phyloP scores from a whole-genome alignment of 1,140 invertebrate species.

The Aradophagus sp. region DNA sequence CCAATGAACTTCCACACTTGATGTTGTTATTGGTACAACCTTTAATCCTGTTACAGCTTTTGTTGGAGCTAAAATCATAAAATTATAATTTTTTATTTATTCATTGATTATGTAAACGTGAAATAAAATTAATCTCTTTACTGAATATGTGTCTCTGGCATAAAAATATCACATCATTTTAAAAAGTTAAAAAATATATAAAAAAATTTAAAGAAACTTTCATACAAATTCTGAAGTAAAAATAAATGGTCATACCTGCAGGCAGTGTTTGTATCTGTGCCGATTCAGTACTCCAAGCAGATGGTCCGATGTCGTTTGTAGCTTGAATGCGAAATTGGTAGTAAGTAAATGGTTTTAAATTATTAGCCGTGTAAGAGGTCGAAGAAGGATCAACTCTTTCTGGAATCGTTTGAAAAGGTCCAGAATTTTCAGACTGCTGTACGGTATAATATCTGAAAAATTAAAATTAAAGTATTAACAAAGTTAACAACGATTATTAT shows the following conservation, averaged over 20 bases:
- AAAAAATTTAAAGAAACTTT: too few species aligned
- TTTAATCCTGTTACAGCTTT: constrained; percentile 86
- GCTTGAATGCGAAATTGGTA: constrained; percentile 97
- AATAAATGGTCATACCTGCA: constrained; percentile 81
- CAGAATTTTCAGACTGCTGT: constrained; percentile 88
- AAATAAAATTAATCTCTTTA: too few species aligned
- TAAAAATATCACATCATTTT: too few species aligned
- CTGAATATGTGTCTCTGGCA: too few species aligned
- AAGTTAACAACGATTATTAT: too few species aligned
- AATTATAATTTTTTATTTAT: background rate
- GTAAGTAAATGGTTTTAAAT: constrained; percentile 90
- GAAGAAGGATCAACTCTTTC: constrained; percentile 88
- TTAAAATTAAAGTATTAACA: constrained; percentile 39
- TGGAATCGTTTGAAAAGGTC: constrained; percentile 86
- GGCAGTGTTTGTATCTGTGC: constrained; percentile 90
- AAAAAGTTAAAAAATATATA: too few species aligned
- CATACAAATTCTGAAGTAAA: too few species aligned
- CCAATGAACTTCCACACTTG: constrained; percentile 92
- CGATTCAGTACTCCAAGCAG: constrained; percentile 92
- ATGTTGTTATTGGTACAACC: constrained; percentile 94
- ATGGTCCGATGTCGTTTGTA: constrained; percentile 96
- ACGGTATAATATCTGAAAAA: constrained; percentile 89
- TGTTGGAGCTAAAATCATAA: constrained; percentile 83
- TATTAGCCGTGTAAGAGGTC: constrained; percentile 87
- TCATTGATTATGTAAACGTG: too few species aligned